These are phyloP conservation scores for Hozukius guyotensis DNA, from an alignment of 2,797 vertebrate species.

Conservation along the genomic window DNA sequence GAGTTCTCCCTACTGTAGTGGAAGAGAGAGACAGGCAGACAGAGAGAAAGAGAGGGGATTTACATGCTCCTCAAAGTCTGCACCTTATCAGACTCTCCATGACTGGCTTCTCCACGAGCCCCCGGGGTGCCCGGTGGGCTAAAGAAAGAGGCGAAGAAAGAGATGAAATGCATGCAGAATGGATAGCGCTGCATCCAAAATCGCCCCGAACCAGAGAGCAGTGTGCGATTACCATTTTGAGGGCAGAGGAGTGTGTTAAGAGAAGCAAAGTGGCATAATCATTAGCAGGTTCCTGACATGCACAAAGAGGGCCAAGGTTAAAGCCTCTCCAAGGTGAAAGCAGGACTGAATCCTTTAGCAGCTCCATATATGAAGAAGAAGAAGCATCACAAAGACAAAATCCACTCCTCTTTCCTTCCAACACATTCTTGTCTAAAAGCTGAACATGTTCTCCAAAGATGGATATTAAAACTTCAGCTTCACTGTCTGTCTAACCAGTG, in stretches of 20 bases:
- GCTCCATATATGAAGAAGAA: slow-evolving; percentile 47
- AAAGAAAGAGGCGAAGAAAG: slow-evolving; percentile 16
- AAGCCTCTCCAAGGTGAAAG: slow-evolving; percentile 27
- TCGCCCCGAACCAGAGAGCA: slow-evolving; percentile 21
- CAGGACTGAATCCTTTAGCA: not conserved
- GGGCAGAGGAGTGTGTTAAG: slow-evolving; percentile 30
- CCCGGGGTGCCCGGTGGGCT: slow-evolving; percentile 16
- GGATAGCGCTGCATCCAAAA: slow-evolving; percentile 29
- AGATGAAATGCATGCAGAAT: slow-evolving; percentile 28
- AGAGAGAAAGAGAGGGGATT: slow-evolving; percentile 6
- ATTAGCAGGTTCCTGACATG: slow-evolving; percentile 32
- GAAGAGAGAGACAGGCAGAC: slow-evolving; percentile 1
- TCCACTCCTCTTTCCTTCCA: not conserved
- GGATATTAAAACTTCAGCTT: slow-evolving; percentile 33
- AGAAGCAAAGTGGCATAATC: slow-evolving; percentile 52
- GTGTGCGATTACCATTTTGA: slow-evolving; percentile 50
- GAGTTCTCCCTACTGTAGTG: not conserved
- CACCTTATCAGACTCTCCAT: slow-evolving; percentile 33
- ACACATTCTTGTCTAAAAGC: slow-evolving; percentile 1
- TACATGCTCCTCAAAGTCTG: slow-evolving; percentile 18
- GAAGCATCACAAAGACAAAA: not conserved
- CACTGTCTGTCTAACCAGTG: slow-evolving; percentile 5
- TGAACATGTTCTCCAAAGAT: slow-evolving; percentile 41
- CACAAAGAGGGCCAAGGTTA: slow-evolving; percentile 29
- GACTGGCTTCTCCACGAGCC: slow-evolving; percentile 20